Evolutionary conservation across 2,113 vertebrate genomes (phyloP).

Genomic region (Daboia siamensis): DNA sequence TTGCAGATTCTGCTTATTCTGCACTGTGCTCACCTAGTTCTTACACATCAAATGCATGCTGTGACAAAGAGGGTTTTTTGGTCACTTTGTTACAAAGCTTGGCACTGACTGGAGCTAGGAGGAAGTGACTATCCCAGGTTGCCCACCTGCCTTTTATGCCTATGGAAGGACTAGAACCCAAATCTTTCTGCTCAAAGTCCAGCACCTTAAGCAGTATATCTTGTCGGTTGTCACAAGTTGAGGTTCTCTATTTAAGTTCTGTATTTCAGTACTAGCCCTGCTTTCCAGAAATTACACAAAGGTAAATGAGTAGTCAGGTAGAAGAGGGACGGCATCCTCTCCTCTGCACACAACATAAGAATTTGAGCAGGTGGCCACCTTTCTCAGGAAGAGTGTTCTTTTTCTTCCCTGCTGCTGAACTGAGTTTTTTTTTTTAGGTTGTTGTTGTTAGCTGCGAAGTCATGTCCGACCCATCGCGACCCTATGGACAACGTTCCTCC

Average conservation of each 20-base stretch:
- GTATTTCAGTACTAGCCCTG: not conserved
- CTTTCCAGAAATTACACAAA: not conserved
- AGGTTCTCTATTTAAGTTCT: not conserved
- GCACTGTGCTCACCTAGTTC: not conserved
- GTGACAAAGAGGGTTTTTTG: not conserved
- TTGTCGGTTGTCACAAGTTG: not conserved
- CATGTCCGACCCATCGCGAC: too few species aligned
- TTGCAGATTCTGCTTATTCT: not conserved
- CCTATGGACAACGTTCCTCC: too few species aligned
- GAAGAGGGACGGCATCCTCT: not conserved
- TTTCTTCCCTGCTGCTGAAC: not conserved
- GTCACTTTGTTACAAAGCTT: not conserved
- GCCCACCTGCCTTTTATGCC: not conserved
- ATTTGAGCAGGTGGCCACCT: not conserved
- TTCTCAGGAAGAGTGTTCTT: not conserved
- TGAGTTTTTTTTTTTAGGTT: not conserved
- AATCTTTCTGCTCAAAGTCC: not conserved
- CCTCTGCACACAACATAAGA: not conserved
- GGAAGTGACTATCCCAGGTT: not conserved
- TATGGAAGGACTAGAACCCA: not conserved
- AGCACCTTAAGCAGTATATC: not conserved
- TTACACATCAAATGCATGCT: not conserved
- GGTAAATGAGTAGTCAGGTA: not conserved
- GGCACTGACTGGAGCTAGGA: not conserved
- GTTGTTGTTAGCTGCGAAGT: too few species aligned